Evolutionary conservation across 2,797 vertebrate genomes (phyloP).

Genomic region (Notolepis coatsorum): DNA sequence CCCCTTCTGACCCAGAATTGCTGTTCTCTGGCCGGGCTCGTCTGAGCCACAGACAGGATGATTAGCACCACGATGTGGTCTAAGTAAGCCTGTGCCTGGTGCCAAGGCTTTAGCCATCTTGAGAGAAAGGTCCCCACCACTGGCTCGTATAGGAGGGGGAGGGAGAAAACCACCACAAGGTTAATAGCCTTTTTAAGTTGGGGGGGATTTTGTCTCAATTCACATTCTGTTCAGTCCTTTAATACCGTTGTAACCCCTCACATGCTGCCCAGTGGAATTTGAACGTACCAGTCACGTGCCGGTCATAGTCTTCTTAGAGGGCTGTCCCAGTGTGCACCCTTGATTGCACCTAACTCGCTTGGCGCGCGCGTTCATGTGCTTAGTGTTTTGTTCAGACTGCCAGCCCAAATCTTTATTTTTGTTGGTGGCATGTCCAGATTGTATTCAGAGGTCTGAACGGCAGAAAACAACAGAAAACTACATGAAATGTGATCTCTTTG

Average conservation of each 20-base stretch:
- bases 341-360: conserved; percentile 7
- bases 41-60: conserved; percentile 69
- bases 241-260: conserved; percentile 59
- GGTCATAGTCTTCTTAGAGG: conserved; percentile 8
- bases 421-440: too few species aligned
- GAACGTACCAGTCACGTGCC: conserved; percentile 69
- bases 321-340: conserved; percentile 12
- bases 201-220: conserved; percentile 36
- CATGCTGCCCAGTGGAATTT: conserved; percentile 68
- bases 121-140: conserved; percentile 11
- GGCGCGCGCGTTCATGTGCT: too few species aligned
- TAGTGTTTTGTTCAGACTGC: too few species aligned
- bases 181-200: conserved; percentile 21
- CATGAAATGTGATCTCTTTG: too few species aligned
- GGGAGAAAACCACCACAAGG: not conserved
- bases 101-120: conserved; percentile 53
- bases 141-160: conserved; percentile 1
- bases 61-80: conserved; percentile 65
- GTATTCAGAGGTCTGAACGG: too few species aligned
- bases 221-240: conserved; percentile 25
- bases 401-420: too few species aligned
- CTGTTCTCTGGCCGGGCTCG: conserved; percentile 63
- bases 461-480: too few species aligned
- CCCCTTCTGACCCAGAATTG: conserved; percentile 72
- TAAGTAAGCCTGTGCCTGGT: conserved; percentile 54